These are phyloP conservation scores for Atherinosoma microstoma DNA, from an alignment of 2,797 vertebrate species.

Conservation along the genomic window DNA sequence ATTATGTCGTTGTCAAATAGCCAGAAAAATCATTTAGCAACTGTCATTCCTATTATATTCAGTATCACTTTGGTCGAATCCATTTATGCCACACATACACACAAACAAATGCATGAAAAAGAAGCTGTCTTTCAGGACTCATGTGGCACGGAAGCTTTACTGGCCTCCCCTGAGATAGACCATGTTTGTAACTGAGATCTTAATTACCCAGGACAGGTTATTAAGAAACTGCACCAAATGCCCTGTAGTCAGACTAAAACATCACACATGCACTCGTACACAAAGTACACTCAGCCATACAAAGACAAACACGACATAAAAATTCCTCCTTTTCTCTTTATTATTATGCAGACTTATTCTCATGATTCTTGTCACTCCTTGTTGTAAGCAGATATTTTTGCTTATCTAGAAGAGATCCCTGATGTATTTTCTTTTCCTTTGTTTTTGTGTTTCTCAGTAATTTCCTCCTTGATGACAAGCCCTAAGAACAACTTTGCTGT, in stretches of 20 bases:
- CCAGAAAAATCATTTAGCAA: slow-evolving; percentile 2
- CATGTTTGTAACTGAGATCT: slow-evolving; percentile 65
- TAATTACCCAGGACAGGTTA: slow-evolving; percentile 77
- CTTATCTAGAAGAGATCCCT: slow-evolving; percentile 8
- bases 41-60: slow-evolving; percentile 5
- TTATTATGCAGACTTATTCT: slow-evolving; percentile 23
- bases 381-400: slow-evolving; percentile 16
- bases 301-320: slow-evolving; percentile 15
- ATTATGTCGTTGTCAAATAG: slow-evolving; percentile 1
- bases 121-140: slow-evolving; percentile 49
- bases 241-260: slow-evolving; percentile 39
- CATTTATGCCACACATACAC: slow-evolving; percentile 9
- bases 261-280: slow-evolving; percentile 3
- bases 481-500: slow-evolving; percentile 12
- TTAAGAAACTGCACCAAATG: slow-evolving; percentile 59
- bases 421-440: slow-evolving; percentile 7
- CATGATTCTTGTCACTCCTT: slow-evolving; percentile 12
- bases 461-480: slow-evolving; percentile 13
- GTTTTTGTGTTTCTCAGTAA: slow-evolving; percentile 21
- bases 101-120: slow-evolving; percentile 18
- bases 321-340: slow-evolving; percentile 1
- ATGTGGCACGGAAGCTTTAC: slow-evolving; percentile 42
- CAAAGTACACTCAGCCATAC: slow-evolving; percentile 17
- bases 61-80: slow-evolving; percentile 8
- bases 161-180: slow-evolving; percentile 39